These are phyloP conservation scores for Lepus americanus DNA, from an alignment of 2,113 vertebrate species.

Conservation along the genomic window DNA sequence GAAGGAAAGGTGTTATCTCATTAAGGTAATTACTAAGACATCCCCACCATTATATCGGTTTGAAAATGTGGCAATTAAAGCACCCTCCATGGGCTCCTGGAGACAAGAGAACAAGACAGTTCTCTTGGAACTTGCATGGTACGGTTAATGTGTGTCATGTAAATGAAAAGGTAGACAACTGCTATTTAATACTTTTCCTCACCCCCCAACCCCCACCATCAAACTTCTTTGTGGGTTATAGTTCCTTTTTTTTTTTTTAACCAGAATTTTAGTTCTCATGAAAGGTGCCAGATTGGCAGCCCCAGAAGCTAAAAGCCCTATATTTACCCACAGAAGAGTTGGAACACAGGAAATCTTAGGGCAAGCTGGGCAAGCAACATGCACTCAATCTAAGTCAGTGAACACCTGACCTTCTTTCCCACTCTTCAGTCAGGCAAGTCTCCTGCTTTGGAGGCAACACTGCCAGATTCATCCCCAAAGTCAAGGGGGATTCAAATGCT, in stretches of 20 bases:
- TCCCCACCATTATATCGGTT: constrained; percentile 95
- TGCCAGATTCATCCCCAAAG: constrained; percentile 19
- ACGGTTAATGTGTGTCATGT: constrained; percentile 90
- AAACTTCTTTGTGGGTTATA: constrained; percentile 73
- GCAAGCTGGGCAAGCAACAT: not conserved
- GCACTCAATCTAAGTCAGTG: not conserved
- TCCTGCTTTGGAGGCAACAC: not conserved
- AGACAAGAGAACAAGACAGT: constrained; percentile 92
- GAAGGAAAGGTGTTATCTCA: constrained; percentile 98
- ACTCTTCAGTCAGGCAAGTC: not conserved
- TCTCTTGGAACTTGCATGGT: constrained; percentile 92
- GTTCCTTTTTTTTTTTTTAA: constrained; percentile 60
- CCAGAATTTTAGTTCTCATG: constrained; percentile 69
- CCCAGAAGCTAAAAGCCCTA: constrained; percentile 12
- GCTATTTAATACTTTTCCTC: constrained; percentile 87
- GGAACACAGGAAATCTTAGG: not conserved
- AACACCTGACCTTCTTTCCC: not conserved
- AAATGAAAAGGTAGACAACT: constrained; percentile 90
- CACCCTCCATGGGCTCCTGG: constrained; percentile 92
- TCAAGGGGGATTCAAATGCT: not conserved
- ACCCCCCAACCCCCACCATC: constrained; percentile 57
- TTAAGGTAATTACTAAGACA: constrained; percentile 99
- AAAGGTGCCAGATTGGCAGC: constrained; percentile 66
- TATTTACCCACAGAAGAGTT: constrained; percentile 33
- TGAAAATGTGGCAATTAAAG: constrained; percentile 99